Conservation (phyloP, 2,797 vertebrate species). For the Perodicticus potto region DNA sequence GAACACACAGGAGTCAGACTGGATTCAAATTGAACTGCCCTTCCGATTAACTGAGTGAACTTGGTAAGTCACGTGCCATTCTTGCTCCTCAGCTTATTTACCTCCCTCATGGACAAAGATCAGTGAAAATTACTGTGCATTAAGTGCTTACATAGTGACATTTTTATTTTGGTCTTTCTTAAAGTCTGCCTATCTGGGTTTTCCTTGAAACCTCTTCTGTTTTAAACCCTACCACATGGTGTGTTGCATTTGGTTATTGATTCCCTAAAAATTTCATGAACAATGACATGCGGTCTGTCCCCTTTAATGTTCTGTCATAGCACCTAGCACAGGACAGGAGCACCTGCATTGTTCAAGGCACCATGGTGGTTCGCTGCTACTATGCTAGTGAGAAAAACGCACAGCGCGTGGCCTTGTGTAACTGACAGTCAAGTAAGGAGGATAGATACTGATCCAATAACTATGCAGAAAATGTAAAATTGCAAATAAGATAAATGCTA, state of each 20-base stretch:
- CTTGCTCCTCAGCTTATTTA: slow-evolving; percentile 4
- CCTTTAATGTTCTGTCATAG: not conserved
- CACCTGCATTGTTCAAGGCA: not conserved
- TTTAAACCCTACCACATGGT: not conserved
- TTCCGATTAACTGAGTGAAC: slow-evolving; percentile 45
- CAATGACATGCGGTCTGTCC: not conserved
- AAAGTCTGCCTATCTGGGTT: not conserved
- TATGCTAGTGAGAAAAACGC: not conserved
- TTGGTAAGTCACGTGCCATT: not conserved
- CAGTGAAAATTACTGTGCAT: not conserved
- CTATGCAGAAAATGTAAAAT: slow-evolving; percentile 24
- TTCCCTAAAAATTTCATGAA: not conserved
- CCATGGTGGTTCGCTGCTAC: not conserved
- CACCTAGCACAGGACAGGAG: not conserved
- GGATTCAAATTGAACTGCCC: not conserved
- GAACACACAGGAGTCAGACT: not conserved
- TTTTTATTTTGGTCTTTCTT: not conserved
- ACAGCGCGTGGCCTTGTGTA: not conserved
- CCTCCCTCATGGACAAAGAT: not conserved
- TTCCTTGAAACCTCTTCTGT: not conserved
- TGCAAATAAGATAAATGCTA: not conserved
- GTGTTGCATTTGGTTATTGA: not conserved
- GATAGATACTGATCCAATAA: not conserved
- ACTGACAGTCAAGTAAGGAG: not conserved
- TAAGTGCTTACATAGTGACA: not conserved